Base-by-base conservation (phyloP, 2,888 invertebrate species). In the Drosophila algonquin region DNA sequence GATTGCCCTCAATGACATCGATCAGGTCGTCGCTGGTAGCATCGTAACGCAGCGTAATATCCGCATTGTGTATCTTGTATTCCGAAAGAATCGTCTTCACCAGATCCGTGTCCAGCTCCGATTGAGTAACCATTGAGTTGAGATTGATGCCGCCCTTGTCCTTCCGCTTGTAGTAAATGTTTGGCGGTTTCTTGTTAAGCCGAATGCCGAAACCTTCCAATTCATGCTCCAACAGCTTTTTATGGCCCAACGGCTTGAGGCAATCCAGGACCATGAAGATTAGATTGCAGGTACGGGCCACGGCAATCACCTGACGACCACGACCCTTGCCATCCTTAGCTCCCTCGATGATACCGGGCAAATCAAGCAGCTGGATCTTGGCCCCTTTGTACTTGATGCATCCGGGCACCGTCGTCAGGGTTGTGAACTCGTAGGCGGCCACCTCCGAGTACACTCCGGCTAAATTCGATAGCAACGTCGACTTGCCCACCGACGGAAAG, bases 371-470 rank as follows among this genome's bases (percentile, higher is more conserved):
- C 97, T 98, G 98, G 91, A 99, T 98, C 93, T 99, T 99, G 75
- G 99, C 99, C 78, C 99, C 99, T 93, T 99, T 99, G 92, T 98
- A 98, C 93, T 98, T 98, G 85, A 99, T 99, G 91, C 99, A 99
- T 16, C 99, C 99, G 0, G 99, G 99, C 12, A 99, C 99, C 9
- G 99, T 99, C 1, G 99, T 99, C 6, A 99, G 94, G 0, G 99
- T 99, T 76, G 99, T 99, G 93, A 99, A 99, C 93, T 99, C 99
- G 91, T 99, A 99, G 0, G 99, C 99, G 40, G 99, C 99, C 7
- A 87, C 99, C 93, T 99, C 99, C 0, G 99, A 99, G 92, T 99
- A 99, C 10, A 99, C 99, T 14, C 99, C 99, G n/a, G 99, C 99
- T 76, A 99, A 93, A 85, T 98, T 99, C 78, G 97, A 98, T 14